Percentiles rank a stretch among this genome's conserved stretches.
Conservation (phyloP, 2,888 invertebrate species). For the Itoplectis maculator region DNA sequence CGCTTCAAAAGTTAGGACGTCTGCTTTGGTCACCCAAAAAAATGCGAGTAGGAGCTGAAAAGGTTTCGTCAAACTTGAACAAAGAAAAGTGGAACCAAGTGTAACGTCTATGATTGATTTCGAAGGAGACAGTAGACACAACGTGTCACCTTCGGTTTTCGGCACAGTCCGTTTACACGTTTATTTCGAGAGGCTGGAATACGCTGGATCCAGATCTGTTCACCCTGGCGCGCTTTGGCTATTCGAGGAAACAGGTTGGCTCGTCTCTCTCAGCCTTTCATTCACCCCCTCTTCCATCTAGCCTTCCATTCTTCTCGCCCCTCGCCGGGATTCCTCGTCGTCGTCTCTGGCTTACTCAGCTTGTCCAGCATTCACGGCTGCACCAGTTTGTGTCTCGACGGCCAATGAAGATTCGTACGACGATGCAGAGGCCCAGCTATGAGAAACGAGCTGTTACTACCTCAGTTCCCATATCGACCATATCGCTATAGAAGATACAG, state of each 20-base stretch:
- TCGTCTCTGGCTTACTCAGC: constrained; percentile 13
- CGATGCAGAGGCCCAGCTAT: constrained; percentile 8
- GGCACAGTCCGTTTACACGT: background rate
- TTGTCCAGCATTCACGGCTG: constrained; percentile 24
- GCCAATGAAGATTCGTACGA: constrained; percentile 52
- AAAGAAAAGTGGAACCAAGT: too few species aligned
- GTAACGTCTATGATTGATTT: background rate
- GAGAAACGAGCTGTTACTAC: constrained; percentile 19
- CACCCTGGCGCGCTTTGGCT: constrained; percentile 4
- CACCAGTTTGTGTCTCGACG: constrained; percentile 10
- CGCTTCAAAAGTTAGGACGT: too few species aligned
- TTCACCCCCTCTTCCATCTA: background rate
- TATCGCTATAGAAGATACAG: constrained; percentile 18
- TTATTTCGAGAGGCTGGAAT: background rate
- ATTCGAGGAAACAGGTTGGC: constrained; percentile 12
- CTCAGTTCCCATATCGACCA: constrained; percentile 19
- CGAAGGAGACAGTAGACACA: background rate
- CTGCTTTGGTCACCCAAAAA: too few species aligned
- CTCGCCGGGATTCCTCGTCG: constrained; percentile 1
- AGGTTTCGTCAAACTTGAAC: background rate
- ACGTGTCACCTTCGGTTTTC: background rate
- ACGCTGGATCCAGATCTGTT: constrained; percentile 18
- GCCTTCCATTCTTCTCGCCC: constrained; percentile 8
- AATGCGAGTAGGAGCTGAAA: too few species aligned
- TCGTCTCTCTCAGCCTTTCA: constrained; percentile 13